phyloP scores from a whole-genome alignment of 2,113 vertebrate species.

The Chiloscyllium plagiosum region DNA sequence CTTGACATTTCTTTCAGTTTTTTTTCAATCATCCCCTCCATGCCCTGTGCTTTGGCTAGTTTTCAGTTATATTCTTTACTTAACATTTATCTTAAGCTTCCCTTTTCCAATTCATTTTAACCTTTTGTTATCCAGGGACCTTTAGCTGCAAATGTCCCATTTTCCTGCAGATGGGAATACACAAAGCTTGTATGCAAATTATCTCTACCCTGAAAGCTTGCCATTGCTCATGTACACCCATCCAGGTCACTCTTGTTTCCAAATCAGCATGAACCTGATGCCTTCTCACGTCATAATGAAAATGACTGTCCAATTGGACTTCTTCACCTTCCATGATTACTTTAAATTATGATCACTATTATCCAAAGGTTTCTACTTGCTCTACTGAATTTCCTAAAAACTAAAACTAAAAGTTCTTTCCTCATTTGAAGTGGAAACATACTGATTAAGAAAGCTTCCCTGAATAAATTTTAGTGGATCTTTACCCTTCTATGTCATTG shows the following conservation, averaged over 20 bases:
- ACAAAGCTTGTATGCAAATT: not conserved
- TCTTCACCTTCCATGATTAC: not conserved
- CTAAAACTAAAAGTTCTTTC: not conserved
- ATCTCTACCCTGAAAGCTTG: not conserved
- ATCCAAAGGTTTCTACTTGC: not conserved
- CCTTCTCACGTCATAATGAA: not conserved
- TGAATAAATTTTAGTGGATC: not conserved
- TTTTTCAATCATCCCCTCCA: too few relatives aligned
- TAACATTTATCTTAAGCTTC: too few relatives aligned
- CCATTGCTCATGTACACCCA: not conserved
- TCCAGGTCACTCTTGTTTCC: not conserved
- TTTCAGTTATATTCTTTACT: too few relatives aligned
- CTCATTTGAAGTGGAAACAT: not conserved
- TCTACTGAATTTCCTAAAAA: not conserved
- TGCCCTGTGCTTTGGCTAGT: too few relatives aligned
- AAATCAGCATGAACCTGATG: not conserved
- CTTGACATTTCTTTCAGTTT: too few relatives aligned
- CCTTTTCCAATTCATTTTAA: too few relatives aligned
- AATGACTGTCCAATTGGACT: not conserved
- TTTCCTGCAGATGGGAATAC: not conserved
- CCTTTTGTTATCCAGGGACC: not conserved
- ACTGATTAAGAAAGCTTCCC: not conserved
- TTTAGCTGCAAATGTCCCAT: not conserved
- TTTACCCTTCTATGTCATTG: not conserved
- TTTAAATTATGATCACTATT: not conserved